Evolutionary conservation across 1,140 invertebrate species (phyloP).

Genomic region (Bicyclus anynana): DNA sequence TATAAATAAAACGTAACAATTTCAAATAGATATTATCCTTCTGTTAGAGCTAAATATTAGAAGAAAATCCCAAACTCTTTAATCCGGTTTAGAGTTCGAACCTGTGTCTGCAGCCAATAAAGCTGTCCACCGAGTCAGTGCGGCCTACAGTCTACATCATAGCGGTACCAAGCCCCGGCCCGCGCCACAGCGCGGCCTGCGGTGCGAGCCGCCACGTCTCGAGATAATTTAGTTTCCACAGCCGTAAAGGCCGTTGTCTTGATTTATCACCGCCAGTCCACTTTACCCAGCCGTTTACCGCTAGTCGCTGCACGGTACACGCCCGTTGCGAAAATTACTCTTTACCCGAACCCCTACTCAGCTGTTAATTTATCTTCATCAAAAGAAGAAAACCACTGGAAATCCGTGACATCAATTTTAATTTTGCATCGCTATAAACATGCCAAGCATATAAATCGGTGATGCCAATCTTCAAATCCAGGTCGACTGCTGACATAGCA

Average conservation of each 20-base stretch:
- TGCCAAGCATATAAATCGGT: no score
- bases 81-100: no score
- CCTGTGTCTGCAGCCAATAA: no score
- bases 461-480: no score
- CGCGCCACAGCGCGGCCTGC: neutral
- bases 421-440: neutral
- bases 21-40: no score
- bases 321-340: neutral
- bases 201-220: neutral
- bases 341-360: neutral
- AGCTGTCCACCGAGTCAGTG: no score
- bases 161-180: neutral
- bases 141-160: neutral
- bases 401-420: neutral
- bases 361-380: no score
- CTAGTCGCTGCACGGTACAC: slow-evolving; percentile 3
- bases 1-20: no score
- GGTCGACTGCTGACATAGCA: no score
- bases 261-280: slow-evolving; percentile 9
- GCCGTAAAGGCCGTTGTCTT: slow-evolving; percentile 13
- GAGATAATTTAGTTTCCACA: slow-evolving; percentile 12
- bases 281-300: slow-evolving; percentile 4
- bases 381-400: no score
- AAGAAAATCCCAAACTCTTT: no score
- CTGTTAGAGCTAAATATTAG: no score